Evolutionary conservation across 2,888 invertebrate genomes (phyloP), one percentile per base, ranked within the genome.

Genomic region (Neoitamus cyanurus): DNA sequence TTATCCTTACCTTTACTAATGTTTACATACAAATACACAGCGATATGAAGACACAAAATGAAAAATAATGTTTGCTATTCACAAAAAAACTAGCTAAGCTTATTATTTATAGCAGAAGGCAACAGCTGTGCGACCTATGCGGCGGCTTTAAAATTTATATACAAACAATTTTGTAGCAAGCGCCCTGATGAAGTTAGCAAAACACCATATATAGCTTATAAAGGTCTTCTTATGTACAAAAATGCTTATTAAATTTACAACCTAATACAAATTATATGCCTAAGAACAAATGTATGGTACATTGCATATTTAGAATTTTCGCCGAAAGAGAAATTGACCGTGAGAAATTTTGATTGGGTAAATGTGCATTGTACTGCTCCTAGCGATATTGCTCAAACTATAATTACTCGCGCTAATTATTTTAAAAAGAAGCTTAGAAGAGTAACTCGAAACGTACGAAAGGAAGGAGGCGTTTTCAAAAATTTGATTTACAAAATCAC

Each of bases 181-280:
- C 78, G 48, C 31, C 58, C 58, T 20, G n/a, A 80, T 58, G 78
- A 80, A 46, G 30, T n/a, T 70, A 42, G 80, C 85, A 85, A 85
- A 85, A 85, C 84, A 85, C 85, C 85, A 85, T 85, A 85, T 84
- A 72, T 85, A 85, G 85, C 84, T 75, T 83, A 69, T 83, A 72
- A 30, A 34, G 13, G 4, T 83, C 70, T 42, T 70, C 15, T 36
- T 83, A 70, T 70, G 20, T 83, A 83, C 69, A 83, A 72, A 42
- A 69, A 15, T 28, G 31, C 30, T 70, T 15, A 68, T 42, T 34
- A 28, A 34, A 37, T 83, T 42, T 70, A 36, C 37, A 58, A 31
- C 58, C 70, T 83, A 83, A 83, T 58, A 58, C 25, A 58, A 25
- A 46, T 28, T 37, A 30, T 36, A 83, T 58, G 4, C 20, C 58